Conservation (phyloP, 2,113 vertebrate species). For the Pogonocichla stellata region DNA sequence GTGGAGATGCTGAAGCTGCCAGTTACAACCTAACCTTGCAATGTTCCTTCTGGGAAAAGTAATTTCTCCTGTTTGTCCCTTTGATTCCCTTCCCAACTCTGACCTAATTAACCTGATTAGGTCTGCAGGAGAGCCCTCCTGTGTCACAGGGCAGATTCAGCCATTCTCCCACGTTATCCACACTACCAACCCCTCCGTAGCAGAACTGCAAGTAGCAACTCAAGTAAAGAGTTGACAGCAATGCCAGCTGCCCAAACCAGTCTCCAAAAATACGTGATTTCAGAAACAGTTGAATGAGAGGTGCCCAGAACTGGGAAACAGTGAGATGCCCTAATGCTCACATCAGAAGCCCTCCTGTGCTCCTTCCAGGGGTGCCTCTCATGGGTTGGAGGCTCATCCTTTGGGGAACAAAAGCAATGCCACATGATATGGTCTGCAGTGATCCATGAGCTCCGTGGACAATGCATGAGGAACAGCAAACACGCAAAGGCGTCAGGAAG, state of each 20-base stretch:
- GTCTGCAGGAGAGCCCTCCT: not conserved
- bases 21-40: accelerated
- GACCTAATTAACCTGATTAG: not conserved
- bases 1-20: not conserved
- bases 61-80: not conserved
- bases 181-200: not conserved
- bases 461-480: not conserved
- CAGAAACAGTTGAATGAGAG: not conserved
- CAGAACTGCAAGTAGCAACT: not conserved
- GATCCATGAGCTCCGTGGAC: not conserved
- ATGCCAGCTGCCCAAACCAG: not conserved
- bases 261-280: not conserved
- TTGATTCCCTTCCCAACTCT: not conserved
- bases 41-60: not conserved
- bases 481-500: not conserved
- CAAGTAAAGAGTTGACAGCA: not conserved
- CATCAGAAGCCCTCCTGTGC: not conserved
- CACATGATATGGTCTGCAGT: not conserved
- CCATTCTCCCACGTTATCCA: not conserved
- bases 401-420: not conserved
- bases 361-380: not conserved
- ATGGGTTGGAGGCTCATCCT: not conserved
- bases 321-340: not conserved
- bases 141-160: not conserved
- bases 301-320: not conserved